A percentile compares a stretch with the other conserved stretches of the same genome.
Evolutionary conservation across 2,113 vertebrate species (phyloP).

Genomic region (Eulemur macaco): DNA sequence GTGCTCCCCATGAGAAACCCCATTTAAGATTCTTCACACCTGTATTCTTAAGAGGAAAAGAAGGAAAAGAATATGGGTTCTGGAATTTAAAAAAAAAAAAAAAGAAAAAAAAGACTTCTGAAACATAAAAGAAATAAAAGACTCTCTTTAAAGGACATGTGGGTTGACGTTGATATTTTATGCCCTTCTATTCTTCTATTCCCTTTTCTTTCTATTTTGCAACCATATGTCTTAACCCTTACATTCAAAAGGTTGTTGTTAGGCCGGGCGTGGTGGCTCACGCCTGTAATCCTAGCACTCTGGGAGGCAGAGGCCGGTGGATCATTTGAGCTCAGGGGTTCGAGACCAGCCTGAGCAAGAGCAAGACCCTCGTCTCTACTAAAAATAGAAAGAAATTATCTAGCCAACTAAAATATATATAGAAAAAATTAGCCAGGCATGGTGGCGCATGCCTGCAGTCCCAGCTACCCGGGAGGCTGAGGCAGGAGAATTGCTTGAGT

Average conservation of each 20-base stretch:
- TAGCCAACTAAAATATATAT: too few species aligned
- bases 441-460: too few species aligned
- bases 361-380: too few species aligned
- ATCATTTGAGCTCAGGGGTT: too few species aligned
- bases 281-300: too few species aligned
- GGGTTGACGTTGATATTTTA: neutral
- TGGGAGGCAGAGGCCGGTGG: too few species aligned
- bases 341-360: too few species aligned
- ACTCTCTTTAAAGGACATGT: neutral
- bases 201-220: neutral
- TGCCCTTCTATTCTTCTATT: neutral
- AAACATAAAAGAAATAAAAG: neutral
- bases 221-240: neutral
- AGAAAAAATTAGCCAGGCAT: too few species aligned
- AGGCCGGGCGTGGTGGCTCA: too few species aligned
- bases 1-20: neutral
- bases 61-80: neutral
- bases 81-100: neutral
- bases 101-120: neutral
- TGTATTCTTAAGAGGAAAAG: neutral
- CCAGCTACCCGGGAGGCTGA: too few species aligned
- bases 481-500: too few species aligned
- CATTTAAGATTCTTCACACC: neutral
- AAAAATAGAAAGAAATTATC: too few species aligned
- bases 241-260: neutral